These are phyloP conservation scores for Tetrax tetrax DNA, from an alignment of 2,113 vertebrate genomes.

Conservation along the genomic window DNA sequence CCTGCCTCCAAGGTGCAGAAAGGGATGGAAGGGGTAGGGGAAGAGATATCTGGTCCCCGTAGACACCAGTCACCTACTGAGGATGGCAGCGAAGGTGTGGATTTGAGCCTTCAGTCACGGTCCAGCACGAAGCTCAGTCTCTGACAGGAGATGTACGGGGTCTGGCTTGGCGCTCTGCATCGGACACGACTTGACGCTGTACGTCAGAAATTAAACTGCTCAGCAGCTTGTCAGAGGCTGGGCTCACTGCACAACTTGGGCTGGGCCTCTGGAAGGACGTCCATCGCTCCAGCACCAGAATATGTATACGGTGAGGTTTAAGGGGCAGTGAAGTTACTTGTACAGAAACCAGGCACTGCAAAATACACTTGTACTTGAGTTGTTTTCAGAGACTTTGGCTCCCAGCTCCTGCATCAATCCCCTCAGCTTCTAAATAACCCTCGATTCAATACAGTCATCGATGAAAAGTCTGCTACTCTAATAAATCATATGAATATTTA, in stretches of 20 bases:
- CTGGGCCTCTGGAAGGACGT: background rate
- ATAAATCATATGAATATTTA: conserved; percentile 28
- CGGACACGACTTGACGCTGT: background rate
- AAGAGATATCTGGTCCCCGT: background rate
- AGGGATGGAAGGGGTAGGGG: background rate
- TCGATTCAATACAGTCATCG: background rate
- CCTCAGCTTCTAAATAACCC: conserved; percentile 34
- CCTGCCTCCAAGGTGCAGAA: background rate
- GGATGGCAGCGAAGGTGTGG: background rate
- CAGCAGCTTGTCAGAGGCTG: background rate
- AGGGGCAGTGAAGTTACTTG: background rate
- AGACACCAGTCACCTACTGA: background rate
- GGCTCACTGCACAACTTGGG: background rate
- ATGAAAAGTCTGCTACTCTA: background rate
- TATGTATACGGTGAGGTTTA: background rate
- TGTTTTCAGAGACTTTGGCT: background rate
- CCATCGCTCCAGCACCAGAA: background rate
- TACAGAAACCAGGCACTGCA: background rate
- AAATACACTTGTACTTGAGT: background rate
- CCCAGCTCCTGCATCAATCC: conserved; percentile 5
- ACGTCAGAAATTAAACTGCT: background rate
- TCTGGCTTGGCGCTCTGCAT: background rate
- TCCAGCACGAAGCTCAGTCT: background rate
- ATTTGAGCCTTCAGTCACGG: background rate
- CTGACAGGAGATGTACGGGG: background rate